phyloP scores from a whole-genome alignment of 37 sponge, comb jelly and placozoan species.

The Aphrocallistes beatrix region DNA sequence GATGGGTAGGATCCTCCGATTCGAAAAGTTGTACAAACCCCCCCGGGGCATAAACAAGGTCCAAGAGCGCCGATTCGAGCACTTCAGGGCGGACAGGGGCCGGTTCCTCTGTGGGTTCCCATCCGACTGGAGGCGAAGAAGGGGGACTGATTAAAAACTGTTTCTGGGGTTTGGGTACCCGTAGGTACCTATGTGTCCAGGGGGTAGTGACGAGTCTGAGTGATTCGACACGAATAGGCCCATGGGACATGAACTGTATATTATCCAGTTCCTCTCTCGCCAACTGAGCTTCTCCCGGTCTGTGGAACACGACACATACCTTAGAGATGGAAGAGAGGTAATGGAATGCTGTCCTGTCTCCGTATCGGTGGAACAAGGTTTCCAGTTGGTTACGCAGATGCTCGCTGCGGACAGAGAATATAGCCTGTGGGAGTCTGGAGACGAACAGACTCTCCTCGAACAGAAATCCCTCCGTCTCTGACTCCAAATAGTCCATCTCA shows the following conservation, averaged over 20 bases:
- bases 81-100: neutral
- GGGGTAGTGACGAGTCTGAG: neutral
- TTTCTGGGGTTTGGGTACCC: neutral
- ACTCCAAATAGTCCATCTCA: neutral
- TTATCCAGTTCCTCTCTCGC: neutral
- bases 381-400: neutral
- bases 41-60: neutral
- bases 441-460: neutral
- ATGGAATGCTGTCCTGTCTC: neutral
- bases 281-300: neutral
- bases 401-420: neutral
- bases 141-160: neutral
- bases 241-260: neutral
- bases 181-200: neutral
- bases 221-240: neutral
- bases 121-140: neutral
- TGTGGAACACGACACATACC: neutral
- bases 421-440: neutral
- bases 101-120: constrained; percentile 3
- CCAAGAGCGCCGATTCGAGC: neutral
- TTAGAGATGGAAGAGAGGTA: neutral
- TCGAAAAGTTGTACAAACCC: neutral
- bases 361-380: neutral
- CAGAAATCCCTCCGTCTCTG: neutral
- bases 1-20: neutral